Percentiles rank a stretch among this genome's conserved stretches.
Evolutionary conservation across 2,797 vertebrate species (phyloP).

Genomic region (Scomberomorus guttatus): DNA sequence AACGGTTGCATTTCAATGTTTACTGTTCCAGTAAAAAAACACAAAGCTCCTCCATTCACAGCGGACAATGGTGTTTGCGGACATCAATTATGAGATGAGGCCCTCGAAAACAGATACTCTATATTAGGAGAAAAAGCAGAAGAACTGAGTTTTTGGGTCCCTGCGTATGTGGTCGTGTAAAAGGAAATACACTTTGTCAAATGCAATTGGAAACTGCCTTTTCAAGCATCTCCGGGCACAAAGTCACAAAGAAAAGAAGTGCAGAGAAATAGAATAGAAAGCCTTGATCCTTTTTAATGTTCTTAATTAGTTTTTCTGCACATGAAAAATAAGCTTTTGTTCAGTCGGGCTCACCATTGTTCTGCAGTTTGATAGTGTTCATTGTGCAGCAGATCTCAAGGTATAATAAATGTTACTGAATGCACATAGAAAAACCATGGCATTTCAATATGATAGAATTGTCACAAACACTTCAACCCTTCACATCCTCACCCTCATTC

Average conservation of each 20-base stretch:
- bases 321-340: constrained; percentile 69
- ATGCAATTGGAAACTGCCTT: constrained; percentile 58
- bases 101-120: constrained; percentile 2
- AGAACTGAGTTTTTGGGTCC: background rate
- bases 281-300: constrained; percentile 68
- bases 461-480: constrained; percentile 37
- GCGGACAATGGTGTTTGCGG: background rate
- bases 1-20: constrained; percentile 32
- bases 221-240: constrained; percentile 52
- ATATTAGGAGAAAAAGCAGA: constrained; percentile 15
- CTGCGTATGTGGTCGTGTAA: constrained; percentile 21
- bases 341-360: constrained; percentile 49
- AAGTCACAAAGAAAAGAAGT: constrained; percentile 41
- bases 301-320: constrained; percentile 72
- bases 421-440: constrained; percentile 11
- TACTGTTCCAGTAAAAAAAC: constrained; percentile 24
- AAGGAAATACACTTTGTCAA: constrained; percentile 41
- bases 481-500: background rate
- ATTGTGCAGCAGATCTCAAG: constrained; percentile 62
- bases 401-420: constrained; percentile 41
- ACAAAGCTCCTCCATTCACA: constrained; percentile 13
- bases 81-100: constrained; percentile 38
- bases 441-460: constrained; percentile 39
- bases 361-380: constrained; percentile 42
- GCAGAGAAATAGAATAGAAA: constrained; percentile 56